Conservation (phyloP, 2,888 invertebrate species). For the Calephelis perditalis region DNA sequence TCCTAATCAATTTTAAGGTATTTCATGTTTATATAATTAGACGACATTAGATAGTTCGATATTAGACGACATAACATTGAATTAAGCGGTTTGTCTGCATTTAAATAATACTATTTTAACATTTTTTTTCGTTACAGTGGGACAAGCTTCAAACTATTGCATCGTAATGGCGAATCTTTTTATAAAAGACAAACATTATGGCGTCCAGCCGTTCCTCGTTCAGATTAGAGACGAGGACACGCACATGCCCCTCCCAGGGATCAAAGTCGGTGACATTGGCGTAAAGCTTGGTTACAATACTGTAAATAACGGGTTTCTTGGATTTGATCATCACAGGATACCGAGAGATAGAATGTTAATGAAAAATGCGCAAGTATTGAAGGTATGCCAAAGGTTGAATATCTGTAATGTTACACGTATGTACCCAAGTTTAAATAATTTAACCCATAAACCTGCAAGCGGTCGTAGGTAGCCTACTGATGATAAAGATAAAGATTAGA, state of each 20-base stretch:
- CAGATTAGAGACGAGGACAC: conserved; percentile 90
- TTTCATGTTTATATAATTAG: too few relatives aligned
- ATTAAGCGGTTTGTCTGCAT: too few relatives aligned
- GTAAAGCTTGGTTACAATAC: conserved; percentile 91
- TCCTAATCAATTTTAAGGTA: too few relatives aligned
- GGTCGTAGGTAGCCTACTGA: too few relatives aligned
- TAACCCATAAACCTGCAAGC: too few relatives aligned
- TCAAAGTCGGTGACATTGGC: conserved; percentile 94
- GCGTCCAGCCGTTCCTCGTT: conserved; percentile 92
- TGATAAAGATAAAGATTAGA: too few relatives aligned
- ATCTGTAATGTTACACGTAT: too few relatives aligned
- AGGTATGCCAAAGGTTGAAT: conserved; percentile 20
- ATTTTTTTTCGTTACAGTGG: conserved; percentile 79
- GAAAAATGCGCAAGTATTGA: conserved; percentile 87
- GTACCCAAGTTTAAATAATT: too few relatives aligned
- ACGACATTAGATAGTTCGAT: too few relatives aligned
- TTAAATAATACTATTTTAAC: too few relatives aligned
- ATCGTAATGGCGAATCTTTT: conserved; percentile 93
- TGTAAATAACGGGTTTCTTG: conserved; percentile 92
- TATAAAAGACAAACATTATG: conserved; percentile 85
- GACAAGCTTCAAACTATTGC: conserved; percentile 91
- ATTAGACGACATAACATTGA: too few relatives aligned
- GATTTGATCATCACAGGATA: conserved; percentile 87
- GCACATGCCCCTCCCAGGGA: conserved; percentile 88
- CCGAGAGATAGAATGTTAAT: conserved; percentile 91